These are phyloP conservation scores for Apis dorsata DNA, from an alignment of 1,140 invertebrate genomes.

Conservation along the genomic window DNA sequence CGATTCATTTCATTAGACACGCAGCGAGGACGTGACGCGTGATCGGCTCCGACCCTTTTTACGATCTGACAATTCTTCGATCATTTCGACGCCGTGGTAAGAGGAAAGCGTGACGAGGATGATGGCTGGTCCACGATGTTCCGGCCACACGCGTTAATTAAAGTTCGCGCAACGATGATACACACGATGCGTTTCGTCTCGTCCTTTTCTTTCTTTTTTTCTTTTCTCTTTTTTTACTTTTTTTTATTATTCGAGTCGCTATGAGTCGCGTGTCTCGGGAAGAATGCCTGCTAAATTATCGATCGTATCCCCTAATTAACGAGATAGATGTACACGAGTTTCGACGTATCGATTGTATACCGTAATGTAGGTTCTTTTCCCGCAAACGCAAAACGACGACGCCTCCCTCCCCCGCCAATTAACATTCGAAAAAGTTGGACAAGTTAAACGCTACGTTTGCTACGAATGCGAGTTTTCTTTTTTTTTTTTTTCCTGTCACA, in stretches of 20 bases:
- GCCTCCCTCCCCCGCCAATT: neutral
- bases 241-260: too few species aligned
- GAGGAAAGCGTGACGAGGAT: slow-evolving; percentile 44
- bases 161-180: slow-evolving; percentile 8
- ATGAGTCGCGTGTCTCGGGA: neutral
- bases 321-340: neutral
- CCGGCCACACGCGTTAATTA: slow-evolving; percentile 45
- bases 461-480: too few species aligned
- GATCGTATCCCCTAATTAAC: slow-evolving; percentile 31
- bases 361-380: neutral
- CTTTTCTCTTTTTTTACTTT: too few species aligned
- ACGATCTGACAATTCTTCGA: slow-evolving; percentile 35
- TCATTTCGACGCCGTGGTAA: slow-evolving; percentile 30
- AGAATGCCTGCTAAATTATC: slow-evolving; percentile 42
- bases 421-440: neutral
- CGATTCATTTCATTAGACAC: slow-evolving; percentile 49
- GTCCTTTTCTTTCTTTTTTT: neutral
- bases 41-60: slow-evolving; percentile 39
- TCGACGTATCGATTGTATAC: neutral
- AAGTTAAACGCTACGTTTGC: neutral
- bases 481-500: neutral
- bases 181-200: slow-evolving; percentile 19
- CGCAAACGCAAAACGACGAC: neutral
- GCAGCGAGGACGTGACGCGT: slow-evolving; percentile 39
- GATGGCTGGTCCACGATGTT: slow-evolving; percentile 8